phyloP scores from a whole-genome alignment of 2,113 vertebrate species.

The Xiphias gladius region DNA sequence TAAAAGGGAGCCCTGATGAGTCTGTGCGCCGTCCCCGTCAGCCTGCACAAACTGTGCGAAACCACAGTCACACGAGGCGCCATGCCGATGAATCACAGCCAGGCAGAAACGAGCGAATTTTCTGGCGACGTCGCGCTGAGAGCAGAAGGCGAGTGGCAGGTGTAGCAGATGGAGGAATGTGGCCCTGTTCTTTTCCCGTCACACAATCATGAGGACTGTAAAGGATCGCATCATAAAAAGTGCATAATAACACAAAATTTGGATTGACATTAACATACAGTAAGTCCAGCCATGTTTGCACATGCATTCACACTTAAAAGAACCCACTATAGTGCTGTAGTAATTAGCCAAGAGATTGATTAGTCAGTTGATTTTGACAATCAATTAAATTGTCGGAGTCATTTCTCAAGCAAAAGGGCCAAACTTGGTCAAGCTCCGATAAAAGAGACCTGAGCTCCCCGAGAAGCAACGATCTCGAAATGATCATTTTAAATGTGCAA shows the following conservation, averaged over 20 bases:
- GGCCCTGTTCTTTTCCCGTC: slow-evolving; percentile 9
- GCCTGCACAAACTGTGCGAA: slow-evolving; percentile 30
- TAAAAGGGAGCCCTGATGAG: background rate
- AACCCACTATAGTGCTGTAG: no score
- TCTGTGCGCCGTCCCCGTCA: background rate
- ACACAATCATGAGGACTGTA: background rate
- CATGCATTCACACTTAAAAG: no score
- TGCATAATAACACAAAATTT: background rate
- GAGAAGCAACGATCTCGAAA: no score
- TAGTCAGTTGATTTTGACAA: no score
- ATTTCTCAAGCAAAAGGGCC: no score
- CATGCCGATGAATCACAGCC: slow-evolving; percentile 35
- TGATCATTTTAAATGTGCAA: no score
- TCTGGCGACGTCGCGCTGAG: slow-evolving; percentile 41
- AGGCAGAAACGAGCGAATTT: slow-evolving; percentile 10
- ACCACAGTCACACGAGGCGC: background rate
- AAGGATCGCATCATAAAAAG: no score
- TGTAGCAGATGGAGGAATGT: slow-evolving; percentile 56
- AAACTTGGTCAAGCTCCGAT: no score
- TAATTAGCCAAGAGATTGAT: no score
- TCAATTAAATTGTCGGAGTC: no score
- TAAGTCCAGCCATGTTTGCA: background rate
- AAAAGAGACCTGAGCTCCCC: no score
- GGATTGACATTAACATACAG: background rate
- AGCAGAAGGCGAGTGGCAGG: slow-evolving; percentile 69